These are phyloP conservation scores for Emydoidea blandingii DNA, from an alignment of 2,797 vertebrate species.

Conservation along the genomic window DNA sequence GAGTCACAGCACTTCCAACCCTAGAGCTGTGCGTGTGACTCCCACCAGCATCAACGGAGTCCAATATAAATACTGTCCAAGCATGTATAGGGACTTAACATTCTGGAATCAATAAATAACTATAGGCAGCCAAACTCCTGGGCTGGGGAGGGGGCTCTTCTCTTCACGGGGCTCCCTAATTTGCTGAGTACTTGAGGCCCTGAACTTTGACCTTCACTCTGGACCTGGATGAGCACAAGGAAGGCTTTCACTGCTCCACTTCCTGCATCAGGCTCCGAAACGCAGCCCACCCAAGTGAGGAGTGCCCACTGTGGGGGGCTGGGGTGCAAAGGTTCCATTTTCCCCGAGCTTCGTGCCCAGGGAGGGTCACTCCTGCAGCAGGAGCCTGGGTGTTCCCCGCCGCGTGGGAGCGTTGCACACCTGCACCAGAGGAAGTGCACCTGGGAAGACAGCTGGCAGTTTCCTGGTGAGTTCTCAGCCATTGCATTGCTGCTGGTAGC, in stretches of 20 bases:
- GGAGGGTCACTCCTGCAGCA: conserved; percentile 17
- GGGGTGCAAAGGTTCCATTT: conserved; percentile 14
- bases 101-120: conserved; percentile 72
- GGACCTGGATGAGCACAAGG: not conserved
- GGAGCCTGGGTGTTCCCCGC: not conserved
- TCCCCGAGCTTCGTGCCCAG: not conserved
- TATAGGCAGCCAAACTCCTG: conserved; percentile 30
- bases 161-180: conserved; percentile 17
- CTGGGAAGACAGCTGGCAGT: not conserved
- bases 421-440: not conserved
- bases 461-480: conserved; percentile 80
- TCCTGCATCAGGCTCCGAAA: fast-evolving
- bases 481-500: conserved; percentile 97
- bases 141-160: conserved; percentile 34
- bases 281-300: not conserved
- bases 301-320: not conserved
- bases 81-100: not conserved
- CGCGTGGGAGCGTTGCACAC: not conserved
- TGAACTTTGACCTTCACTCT: not conserved
- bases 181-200: not conserved
- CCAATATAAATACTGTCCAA: conserved; percentile 31
- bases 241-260: not conserved
- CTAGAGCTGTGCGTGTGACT: conserved; percentile 19
- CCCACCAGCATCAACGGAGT: not conserved
- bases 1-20: conserved; percentile 41